These are phyloP conservation scores for Parascotia fuliginaria DNA, from an alignment of 2,888 invertebrate species.

Conservation along the genomic window DNA sequence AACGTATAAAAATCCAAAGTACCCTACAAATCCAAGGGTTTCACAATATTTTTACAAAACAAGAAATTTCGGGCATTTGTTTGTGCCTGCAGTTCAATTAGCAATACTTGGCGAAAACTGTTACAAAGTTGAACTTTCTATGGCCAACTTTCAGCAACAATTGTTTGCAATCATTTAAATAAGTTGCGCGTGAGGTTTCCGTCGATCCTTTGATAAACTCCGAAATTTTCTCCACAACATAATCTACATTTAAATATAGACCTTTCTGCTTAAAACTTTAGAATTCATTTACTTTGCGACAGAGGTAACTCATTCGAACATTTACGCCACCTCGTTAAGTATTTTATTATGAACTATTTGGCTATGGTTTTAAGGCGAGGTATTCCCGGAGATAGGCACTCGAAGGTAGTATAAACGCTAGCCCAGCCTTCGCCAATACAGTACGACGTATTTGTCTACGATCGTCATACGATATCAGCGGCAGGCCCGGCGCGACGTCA, in stretches of 20 bases:
- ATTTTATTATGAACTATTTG: too few species aligned
- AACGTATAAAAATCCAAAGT: too few species aligned
- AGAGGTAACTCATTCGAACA: neutral
- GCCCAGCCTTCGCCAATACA: too few species aligned
- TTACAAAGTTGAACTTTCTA: conserved; percentile 20
- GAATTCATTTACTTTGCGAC: neutral
- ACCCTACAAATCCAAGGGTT: too few species aligned
- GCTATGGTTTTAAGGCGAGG: too few species aligned
- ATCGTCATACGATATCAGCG: too few species aligned
- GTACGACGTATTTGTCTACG: too few species aligned
- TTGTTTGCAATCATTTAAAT: conserved; percentile 41
- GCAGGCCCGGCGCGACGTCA: too few species aligned
- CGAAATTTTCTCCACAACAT: neutral
- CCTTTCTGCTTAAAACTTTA: neutral
- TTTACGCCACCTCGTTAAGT: neutral
- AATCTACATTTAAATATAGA: neutral
- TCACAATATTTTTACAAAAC: too few species aligned
- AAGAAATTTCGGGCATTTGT: too few species aligned
- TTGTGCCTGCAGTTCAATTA: conserved; percentile 3
- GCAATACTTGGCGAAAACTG: neutral
- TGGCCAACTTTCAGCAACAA: conserved; percentile 49
- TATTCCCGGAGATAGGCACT: too few species aligned
- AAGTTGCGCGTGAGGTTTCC: conserved; percentile 41
- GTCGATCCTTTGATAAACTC: conserved; percentile 13
- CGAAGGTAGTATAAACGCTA: too few species aligned